phyloP scores from a whole-genome alignment of 2,888 invertebrate species.

The Thera britannica region DNA sequence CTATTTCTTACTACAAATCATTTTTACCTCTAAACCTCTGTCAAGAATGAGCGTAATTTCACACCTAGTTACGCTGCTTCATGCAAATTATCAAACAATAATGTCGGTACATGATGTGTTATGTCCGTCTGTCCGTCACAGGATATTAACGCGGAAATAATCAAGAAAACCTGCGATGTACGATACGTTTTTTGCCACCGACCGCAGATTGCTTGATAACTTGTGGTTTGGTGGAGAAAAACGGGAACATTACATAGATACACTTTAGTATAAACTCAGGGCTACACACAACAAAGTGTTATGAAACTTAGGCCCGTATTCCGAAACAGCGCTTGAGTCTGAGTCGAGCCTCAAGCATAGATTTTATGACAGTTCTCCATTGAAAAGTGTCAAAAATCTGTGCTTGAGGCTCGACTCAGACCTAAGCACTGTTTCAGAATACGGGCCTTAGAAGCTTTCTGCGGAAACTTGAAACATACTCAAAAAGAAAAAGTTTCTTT shows the following conservation, averaged over 20 bases:
- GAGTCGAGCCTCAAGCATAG: too few species aligned
- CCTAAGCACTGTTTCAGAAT: too few species aligned
- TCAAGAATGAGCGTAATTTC: conserved; percentile 15
- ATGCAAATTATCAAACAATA: conserved; percentile 32
- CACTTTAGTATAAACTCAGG: not conserved
- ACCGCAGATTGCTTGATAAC: conserved; percentile 41
- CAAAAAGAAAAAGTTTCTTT: too few species aligned
- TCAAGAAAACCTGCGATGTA: conserved; percentile 47
- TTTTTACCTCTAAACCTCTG: not conserved
- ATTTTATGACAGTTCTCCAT: too few species aligned
- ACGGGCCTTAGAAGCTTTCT: too few species aligned
- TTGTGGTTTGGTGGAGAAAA: conserved; percentile 42
- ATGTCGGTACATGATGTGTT: conserved; percentile 42
- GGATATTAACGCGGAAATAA: conserved; percentile 50
- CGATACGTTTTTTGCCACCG: conserved; percentile 42
- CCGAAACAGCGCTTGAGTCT: too few species aligned
- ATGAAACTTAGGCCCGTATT: too few species aligned
- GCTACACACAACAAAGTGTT: too few species aligned
- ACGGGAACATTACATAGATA: conserved; percentile 9
- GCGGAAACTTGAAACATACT: too few species aligned
- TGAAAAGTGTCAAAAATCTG: too few species aligned
- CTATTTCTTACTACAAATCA: too few species aligned
- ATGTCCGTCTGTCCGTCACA: conserved; percentile 31
- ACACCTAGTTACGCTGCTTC: conserved; percentile 26
- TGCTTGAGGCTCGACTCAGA: too few species aligned